Base-by-base conservation (phyloP, 2,113 vertebrate genomes). In the Tyto alba region DNA sequence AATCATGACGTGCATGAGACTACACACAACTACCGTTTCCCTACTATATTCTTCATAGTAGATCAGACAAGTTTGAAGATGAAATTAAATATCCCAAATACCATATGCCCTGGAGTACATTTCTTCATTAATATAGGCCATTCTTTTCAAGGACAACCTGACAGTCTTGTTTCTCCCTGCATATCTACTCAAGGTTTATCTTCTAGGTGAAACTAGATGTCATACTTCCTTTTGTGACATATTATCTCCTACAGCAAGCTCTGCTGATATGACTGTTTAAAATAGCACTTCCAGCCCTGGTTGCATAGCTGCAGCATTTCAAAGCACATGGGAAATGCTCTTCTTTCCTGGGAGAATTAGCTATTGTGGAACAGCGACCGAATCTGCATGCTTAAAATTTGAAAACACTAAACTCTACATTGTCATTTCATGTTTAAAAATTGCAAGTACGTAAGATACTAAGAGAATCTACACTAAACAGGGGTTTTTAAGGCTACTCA, bases 181-280 rank as follows among this genome's bases (percentile, higher is more conserved):
- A 40, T 96, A 95, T 96, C 95, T 85, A 85, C 87, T 91, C 89
- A 95, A 95, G 67, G 95, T 94, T 96, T 96, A 96, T 97, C 92
- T 95, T 88, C 86, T 97, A 92, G 96, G 95, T 95, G 94, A 95
- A 96, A 66, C 93, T 90, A 93, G 95, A 95, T 97, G 96, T 96
- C 95, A 93, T 74, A 94, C 82, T 93, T 88, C 91, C 63, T 95
- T 96, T 90, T 90, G 90, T 96, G 95, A 96, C 96, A 96, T 96
- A 96, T 96, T 97, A 97, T 96, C 94, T 96, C 87, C 95, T 88
- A 82, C 84, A 96, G 90, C 91, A 95, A 96, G 94, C 91, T 89
- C 94, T 93, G 96, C 78, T 97, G 96, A 97, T 96, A 96, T 34
- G 86, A 52, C 86, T 82, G 95, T 95, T 95, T 97, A 92, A 96